A percentile compares a stretch with the other conserved stretches of the same genome.
Conservation (phyloP, 2,797 vertebrate genomes). For the Hemitrygon akajei region DNA sequence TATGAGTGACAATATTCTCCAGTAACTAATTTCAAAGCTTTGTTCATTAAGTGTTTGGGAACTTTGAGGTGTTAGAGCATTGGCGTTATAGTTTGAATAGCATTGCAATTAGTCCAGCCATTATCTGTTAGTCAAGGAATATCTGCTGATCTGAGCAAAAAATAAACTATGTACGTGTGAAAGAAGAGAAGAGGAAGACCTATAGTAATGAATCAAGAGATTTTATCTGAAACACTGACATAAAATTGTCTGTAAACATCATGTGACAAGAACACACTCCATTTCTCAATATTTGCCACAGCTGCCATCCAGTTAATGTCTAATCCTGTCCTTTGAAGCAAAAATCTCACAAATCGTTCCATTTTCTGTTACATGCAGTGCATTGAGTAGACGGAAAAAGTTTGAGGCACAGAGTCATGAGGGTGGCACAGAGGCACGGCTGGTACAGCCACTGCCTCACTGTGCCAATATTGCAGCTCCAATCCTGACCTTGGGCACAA, state of each 20-base stretch:
- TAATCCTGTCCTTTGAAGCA: background rate
- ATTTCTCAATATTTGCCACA: background rate
- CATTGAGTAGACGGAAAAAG: background rate
- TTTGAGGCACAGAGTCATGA: too few species aligned
- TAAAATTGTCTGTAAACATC: background rate
- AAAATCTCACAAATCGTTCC: background rate
- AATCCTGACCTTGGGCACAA: too few species aligned
- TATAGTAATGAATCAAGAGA: background rate
- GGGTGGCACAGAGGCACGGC: too few species aligned
- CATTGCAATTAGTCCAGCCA: background rate
- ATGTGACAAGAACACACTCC: background rate
- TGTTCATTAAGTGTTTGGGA: background rate
- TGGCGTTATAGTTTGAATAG: too few species aligned
- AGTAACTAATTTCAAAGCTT: background rate
- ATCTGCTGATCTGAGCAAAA: background rate
- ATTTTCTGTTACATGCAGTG: background rate
- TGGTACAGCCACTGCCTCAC: too few species aligned
- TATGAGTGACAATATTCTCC: background rate
- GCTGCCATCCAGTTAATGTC: background rate
- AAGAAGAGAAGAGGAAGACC: background rate
- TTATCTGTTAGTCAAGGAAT: conserved; percentile 10
- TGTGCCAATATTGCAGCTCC: too few species aligned
- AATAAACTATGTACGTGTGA: background rate
- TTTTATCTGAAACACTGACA: background rate
- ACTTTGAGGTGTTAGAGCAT: background rate